These are phyloP conservation scores for Gobionotothen gibberifrons DNA, from an alignment of 2,797 vertebrate genomes.

Conservation along the genomic window DNA sequence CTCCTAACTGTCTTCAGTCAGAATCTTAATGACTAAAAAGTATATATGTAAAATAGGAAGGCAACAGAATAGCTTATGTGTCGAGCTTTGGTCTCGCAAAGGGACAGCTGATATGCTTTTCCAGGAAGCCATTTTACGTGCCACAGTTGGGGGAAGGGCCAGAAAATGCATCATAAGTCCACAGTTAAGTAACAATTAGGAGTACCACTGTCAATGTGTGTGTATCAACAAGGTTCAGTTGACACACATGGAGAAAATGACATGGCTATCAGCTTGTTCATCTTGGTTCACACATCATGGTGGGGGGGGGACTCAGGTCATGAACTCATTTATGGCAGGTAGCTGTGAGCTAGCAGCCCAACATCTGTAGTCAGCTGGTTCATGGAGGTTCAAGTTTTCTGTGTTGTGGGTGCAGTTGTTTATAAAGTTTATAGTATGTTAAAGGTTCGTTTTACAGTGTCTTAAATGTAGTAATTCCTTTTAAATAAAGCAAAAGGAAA, in stretches of 20 bases:
- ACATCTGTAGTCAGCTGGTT: slow-evolving; percentile 25
- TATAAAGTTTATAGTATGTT: neutral
- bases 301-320: slow-evolving; percentile 44
- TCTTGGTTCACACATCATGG: slow-evolving; percentile 40
- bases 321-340: slow-evolving; percentile 67
- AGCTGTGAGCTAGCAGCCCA: slow-evolving; percentile 42
- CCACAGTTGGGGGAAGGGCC: slow-evolving; percentile 71
- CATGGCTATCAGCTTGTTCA: slow-evolving; percentile 36
- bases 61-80: slow-evolving; percentile 11
- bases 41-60: neutral
- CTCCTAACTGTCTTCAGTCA: neutral
- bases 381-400: neutral
- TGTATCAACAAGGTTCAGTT: neutral
- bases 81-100: slow-evolving; percentile 38
- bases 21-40: neutral
- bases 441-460: neutral
- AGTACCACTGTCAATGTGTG: slow-evolving; percentile 18
- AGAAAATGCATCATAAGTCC: slow-evolving; percentile 62
- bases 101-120: slow-evolving; percentile 73
- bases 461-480: neutral
- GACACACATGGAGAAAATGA: neutral
- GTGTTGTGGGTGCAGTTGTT: slow-evolving; percentile 2
- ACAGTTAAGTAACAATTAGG: slow-evolving; percentile 28
- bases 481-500: neutral
- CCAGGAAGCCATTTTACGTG: slow-evolving; percentile 82